These are phyloP conservation scores for Dasypus novemcinctus DNA, from an alignment of 2,113 vertebrate genomes.

Conservation along the genomic window DNA sequence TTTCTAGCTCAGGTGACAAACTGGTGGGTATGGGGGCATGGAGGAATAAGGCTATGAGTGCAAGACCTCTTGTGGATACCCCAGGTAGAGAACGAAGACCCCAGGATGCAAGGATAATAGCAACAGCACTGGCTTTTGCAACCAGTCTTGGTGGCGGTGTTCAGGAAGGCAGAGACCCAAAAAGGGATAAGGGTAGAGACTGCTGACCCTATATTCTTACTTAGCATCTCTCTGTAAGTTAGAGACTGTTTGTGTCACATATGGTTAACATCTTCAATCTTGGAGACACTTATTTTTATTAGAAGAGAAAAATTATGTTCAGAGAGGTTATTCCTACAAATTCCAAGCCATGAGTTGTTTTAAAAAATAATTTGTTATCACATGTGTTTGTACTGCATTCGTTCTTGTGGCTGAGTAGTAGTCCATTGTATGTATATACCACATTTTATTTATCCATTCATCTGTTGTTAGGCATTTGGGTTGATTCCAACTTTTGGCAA, in stretches of 20 bases:
- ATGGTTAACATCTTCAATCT: constrained; percentile 46
- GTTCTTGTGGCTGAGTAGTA: no score
- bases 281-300: neutral
- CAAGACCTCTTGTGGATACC: neutral
- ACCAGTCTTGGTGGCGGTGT: neutral
- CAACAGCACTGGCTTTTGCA: neutral
- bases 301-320: constrained; percentile 48
- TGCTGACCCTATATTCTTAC: neutral
- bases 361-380: no score
- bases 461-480: no score
- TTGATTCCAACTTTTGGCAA: no score
- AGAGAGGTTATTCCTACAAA: constrained; percentile 31
- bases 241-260: constrained; percentile 4
- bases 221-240: neutral
- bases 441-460: no score
- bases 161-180: neutral
- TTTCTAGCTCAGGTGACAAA: constrained; percentile 31
- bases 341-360: neutral
- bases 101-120: neutral
- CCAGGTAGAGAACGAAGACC: neutral
- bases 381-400: no score
- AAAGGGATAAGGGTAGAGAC: neutral
- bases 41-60: neutral
- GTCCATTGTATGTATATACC: no score
- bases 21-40: neutral